Percentiles rank a stretch among this genome's conserved stretches.
These are phyloP conservation scores for Silurus glanis DNA, from an alignment of 2,113 vertebrate genomes.

Conservation along the genomic window DNA sequence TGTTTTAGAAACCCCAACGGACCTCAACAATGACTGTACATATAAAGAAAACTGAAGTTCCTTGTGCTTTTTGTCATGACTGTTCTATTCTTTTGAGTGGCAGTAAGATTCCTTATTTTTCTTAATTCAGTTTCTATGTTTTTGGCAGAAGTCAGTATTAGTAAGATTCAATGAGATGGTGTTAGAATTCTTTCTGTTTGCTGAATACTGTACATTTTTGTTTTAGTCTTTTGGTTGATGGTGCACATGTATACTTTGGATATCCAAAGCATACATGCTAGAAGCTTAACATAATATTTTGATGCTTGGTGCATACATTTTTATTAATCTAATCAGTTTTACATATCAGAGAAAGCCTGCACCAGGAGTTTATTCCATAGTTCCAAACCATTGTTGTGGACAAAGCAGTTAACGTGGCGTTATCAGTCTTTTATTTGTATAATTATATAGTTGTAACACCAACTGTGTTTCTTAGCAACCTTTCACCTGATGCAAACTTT, in stretches of 20 bases:
- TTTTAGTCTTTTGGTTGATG: background rate
- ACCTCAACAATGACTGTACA: background rate
- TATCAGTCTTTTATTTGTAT: background rate
- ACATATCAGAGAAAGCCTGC: background rate
- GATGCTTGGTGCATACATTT: background rate
- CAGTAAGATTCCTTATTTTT: background rate
- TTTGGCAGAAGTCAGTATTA: background rate
- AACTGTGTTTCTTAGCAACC: slow-evolving; percentile 8
- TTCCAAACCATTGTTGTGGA: background rate
- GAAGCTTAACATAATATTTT: background rate
- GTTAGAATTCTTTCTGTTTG: background rate
- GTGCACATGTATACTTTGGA: background rate
- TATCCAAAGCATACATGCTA: background rate
- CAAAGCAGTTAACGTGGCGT: background rate
- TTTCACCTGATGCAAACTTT: background rate
- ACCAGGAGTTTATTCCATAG: background rate
- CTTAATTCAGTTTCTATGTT: background rate
- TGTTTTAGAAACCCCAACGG: background rate
- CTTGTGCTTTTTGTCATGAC: background rate
- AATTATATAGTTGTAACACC: background rate
- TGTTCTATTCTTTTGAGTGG: background rate
- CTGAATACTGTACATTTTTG: background rate
- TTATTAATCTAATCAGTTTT: background rate
- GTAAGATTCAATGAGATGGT: background rate
- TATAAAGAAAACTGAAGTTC: slow-evolving; percentile 2